Evolutionary conservation across 2,113 vertebrate species (phyloP).

Genomic region (Paedocypris sp.): DNA sequence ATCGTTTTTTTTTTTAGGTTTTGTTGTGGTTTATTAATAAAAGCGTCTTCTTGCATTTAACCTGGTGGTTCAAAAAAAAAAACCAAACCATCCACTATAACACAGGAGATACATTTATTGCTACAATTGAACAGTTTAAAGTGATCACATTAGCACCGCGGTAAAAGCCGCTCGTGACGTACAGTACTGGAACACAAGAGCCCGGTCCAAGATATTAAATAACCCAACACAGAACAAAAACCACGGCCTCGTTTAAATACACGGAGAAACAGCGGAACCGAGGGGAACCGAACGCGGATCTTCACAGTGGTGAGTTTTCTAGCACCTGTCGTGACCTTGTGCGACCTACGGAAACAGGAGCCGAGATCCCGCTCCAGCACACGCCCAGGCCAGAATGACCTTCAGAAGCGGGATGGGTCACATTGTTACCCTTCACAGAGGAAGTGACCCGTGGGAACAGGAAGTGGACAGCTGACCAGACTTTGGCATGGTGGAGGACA

Average conservation of each 20-base stretch:
- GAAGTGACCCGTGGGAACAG: too few species aligned
- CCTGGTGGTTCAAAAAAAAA: too few species aligned
- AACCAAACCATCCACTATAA: slow-evolving; percentile 45
- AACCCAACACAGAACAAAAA: slow-evolving; percentile 37
- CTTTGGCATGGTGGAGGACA: too few species aligned
- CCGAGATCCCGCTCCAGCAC: slow-evolving; percentile 12
- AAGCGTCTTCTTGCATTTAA: too few species aligned
- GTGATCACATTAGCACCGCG: slow-evolving; percentile 74
- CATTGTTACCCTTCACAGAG: too few species aligned
- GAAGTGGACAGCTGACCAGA: too few species aligned
- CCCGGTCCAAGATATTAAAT: slow-evolving; percentile 57
- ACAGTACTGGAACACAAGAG: slow-evolving; percentile 63
- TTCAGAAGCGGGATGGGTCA: too few species aligned
- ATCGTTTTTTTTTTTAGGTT: not conserved
- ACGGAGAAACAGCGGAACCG: slow-evolving; percentile 29
- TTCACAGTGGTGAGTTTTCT: slow-evolving; percentile 53
- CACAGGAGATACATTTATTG: slow-evolving; percentile 51
- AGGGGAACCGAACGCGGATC: too few species aligned
- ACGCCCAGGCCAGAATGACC: too few species aligned
- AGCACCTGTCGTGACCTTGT: slow-evolving; percentile 46
- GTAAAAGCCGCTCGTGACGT: slow-evolving; percentile 61
- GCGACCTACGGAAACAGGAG: not conserved
- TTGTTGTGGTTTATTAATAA: slow-evolving; percentile 46
- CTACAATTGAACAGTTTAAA: slow-evolving; percentile 43
- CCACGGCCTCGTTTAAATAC: slow-evolving; percentile 22